Evolutionary conservation across 2,888 invertebrate genomes (phyloP).

Genomic region (Sphecodes monilicornis): DNA sequence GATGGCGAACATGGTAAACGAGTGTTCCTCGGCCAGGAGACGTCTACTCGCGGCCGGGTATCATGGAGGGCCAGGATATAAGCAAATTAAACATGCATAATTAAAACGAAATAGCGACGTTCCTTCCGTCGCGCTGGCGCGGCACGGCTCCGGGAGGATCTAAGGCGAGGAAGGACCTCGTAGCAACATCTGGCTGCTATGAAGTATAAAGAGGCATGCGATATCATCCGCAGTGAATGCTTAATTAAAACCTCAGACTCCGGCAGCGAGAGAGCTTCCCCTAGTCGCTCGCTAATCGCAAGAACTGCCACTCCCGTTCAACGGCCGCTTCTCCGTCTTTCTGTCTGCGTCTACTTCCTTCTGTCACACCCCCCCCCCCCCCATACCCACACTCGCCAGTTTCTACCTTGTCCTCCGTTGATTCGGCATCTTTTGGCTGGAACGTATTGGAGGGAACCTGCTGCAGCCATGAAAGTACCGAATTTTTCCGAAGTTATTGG

Average conservation of each 20-base stretch:
- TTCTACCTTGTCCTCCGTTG: conserved; percentile 3
- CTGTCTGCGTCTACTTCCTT: conserved; percentile 26
- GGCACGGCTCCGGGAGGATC: conserved; percentile 57
- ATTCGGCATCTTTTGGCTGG: conserved; percentile 1
- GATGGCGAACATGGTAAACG: conserved; percentile 18
- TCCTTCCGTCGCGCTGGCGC: conserved; percentile 69
- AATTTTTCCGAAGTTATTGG: not conserved
- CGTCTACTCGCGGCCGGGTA: conserved; percentile 49
- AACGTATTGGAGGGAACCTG: conserved; percentile 2
- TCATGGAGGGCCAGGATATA: conserved; percentile 65
- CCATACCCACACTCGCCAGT: not conserved
- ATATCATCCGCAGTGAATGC: conserved; percentile 84
- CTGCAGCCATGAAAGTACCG: not conserved
- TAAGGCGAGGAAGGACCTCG: conserved; percentile 72
- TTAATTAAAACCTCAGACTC: conserved; percentile 84
- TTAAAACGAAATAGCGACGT: conserved; percentile 79
- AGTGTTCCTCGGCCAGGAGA: conserved; percentile 34
- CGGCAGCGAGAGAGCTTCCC: conserved; percentile 61
- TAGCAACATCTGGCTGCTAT: conserved; percentile 86
- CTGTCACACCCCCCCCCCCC: conserved; percentile 20
- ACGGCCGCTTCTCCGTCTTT: conserved; percentile 54
- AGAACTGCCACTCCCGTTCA: conserved; percentile 67
- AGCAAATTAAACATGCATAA: conserved; percentile 84
- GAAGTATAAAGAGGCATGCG: conserved; percentile 86
- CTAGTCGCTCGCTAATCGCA: conserved; percentile 74